Evolutionary conservation across 2,797 vertebrate species (phyloP), one percentile per base, ranked within the genome.

Genomic region (Glyptemys insculpta): DNA sequence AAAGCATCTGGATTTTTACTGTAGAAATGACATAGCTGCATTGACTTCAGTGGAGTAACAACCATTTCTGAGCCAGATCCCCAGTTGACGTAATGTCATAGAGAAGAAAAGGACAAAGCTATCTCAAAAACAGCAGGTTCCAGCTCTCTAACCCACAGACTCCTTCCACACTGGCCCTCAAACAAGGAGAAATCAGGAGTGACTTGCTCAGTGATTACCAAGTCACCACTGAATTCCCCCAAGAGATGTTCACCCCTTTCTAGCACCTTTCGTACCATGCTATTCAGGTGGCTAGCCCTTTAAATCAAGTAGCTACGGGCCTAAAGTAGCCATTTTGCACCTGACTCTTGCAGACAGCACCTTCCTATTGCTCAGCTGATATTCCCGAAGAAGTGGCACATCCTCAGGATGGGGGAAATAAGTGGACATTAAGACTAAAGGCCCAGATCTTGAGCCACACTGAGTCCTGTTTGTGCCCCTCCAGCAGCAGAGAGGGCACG

Each of bases 341-440:
- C 62, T 72, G 65, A 25, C 44, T 47, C 9, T 29, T 44, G 41
- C 44, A 44, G 41, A 29, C 27, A 31, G 23, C 41, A 76, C 8
- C 12, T 76, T 41, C 25, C 27, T 76, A 25, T 76, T 72, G 9
- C 65, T 76, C 44, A 47, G 25, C 74, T 49, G 25, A 44, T 15
- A 76, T 44, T 47, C 25, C 74, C 27, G 2, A 72, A 72, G n/a
- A 72, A 11, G 68, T 82, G 59, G 54, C 5, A 0, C 5, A 8
- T 34, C 62, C 56, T 5, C 62, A 23, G 72, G 74, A 81, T 91
- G 91, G 59, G 92, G 54, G 81, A 91, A 86, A 11, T 8, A 85
- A 92, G 83, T 80, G 12, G 88, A 91, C 94, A 91, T 92, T 87
- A 91, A 95, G 52, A 83, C 76, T 59, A 56, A 41, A 2, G 54